Evolutionary conservation across 2,888 invertebrate species (phyloP).

Genomic region (Lithophane leautieri): DNA sequence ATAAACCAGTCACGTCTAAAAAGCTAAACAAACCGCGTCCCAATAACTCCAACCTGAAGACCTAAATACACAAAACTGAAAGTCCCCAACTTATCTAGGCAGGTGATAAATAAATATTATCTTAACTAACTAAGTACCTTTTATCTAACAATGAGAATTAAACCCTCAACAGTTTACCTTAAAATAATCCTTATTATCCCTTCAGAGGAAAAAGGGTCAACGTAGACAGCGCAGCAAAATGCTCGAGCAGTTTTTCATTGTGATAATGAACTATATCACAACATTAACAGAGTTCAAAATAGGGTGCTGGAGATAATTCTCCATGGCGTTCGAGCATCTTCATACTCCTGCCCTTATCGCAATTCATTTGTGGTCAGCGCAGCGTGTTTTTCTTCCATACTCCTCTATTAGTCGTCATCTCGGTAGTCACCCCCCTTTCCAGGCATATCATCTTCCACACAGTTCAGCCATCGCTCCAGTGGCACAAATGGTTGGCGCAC

Average conservation of each 20-base stretch:
- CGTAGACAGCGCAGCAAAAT: background rate
- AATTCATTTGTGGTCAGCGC: background rate
- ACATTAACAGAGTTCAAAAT: too few relatives aligned
- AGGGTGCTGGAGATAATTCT: background rate
- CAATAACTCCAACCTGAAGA: constrained; percentile 11
- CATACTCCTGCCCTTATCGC: background rate
- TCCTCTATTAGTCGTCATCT: background rate
- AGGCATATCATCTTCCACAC: background rate
- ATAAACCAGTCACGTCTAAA: constrained; percentile 32
- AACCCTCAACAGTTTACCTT: constrained; percentile 46
- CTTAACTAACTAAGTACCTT: constrained; percentile 31
- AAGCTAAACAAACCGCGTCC: background rate
- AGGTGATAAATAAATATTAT: constrained; percentile 58
- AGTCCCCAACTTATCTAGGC: constrained; percentile 16
- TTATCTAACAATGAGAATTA: constrained; percentile 43
- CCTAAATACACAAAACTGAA: constrained; percentile 45
- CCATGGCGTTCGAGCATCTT: background rate
- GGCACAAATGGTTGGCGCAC: too few relatives aligned
- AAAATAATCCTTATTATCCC: constrained; percentile 39
- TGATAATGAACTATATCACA: too few relatives aligned
- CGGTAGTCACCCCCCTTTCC: background rate
- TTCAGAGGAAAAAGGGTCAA: background rate
- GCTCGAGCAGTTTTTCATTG: background rate
- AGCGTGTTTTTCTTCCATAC: background rate
- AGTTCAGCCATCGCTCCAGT: background rate